A percentile compares a stretch with the other conserved stretches of the same genome.
Conservation (phyloP, 2,888 invertebrate genomes). For the Lasioglossum malachurum region DNA sequence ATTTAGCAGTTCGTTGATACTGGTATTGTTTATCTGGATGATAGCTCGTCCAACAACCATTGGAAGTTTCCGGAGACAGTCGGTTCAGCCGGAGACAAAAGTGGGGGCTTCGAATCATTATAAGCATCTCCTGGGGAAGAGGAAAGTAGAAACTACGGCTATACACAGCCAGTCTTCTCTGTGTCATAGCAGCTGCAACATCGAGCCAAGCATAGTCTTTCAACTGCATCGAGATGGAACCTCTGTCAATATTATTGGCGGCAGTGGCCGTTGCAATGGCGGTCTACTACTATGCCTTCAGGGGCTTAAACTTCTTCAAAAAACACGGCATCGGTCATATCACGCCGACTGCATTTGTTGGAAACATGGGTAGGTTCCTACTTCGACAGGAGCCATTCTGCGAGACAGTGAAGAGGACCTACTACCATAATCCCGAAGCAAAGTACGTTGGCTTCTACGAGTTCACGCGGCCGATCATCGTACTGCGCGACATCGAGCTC, state of each 20-base stretch:
- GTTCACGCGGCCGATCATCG: slow-evolving; percentile 62
- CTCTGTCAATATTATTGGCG: background rate
- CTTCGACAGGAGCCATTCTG: slow-evolving; percentile 49
- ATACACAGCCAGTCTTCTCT: background rate
- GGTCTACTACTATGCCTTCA: slow-evolving; percentile 27
- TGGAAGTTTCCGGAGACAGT: too few species aligned
- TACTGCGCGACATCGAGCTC: slow-evolving; percentile 73
- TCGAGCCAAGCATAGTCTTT: background rate
- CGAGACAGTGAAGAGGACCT: slow-evolving; percentile 54
- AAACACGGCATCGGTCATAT: slow-evolving; percentile 58
- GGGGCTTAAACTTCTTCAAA: slow-evolving; percentile 14
- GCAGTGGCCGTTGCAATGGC: background rate
- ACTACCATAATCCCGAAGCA: slow-evolving; percentile 62
- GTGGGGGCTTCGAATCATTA: too few species aligned
- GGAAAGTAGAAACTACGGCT: background rate
- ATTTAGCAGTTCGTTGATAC: too few species aligned
- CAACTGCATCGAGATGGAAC: background rate
- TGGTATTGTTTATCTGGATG: too few species aligned
- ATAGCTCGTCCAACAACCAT: too few species aligned
- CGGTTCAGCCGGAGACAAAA: too few species aligned
- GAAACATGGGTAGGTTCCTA: slow-evolving; percentile 64
- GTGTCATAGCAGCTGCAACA: too few species aligned
- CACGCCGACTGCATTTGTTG: slow-evolving; percentile 59
- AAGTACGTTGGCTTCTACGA: slow-evolving; percentile 76
- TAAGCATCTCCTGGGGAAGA: too few species aligned